phyloP scores from a whole-genome alignment of 1,140 invertebrate genomes.

The Trichoplusia ni region DNA sequence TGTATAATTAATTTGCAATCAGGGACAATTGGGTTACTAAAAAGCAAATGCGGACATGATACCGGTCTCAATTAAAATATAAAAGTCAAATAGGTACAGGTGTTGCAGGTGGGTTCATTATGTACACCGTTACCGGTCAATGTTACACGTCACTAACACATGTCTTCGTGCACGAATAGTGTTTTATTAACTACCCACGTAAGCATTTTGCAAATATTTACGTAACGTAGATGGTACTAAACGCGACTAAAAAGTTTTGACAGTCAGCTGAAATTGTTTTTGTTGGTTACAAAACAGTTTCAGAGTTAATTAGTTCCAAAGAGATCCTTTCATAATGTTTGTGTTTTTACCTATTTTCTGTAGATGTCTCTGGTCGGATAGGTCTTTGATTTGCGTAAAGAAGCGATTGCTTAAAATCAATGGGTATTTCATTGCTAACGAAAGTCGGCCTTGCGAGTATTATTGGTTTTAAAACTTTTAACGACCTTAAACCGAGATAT shows the following conservation, averaged over 20 bases:
- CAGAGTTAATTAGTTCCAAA: too few relatives aligned
- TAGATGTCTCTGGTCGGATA: neutral
- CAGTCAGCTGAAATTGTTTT: too few relatives aligned
- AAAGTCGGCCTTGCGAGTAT: conserved; percentile 22
- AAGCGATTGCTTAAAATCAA: conserved; percentile 28
- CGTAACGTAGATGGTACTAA: too few relatives aligned
- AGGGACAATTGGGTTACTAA: conserved; percentile 2
- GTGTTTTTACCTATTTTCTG: too few relatives aligned
- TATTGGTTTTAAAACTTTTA: too few relatives aligned
- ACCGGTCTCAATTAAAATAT: conserved; percentile 11
- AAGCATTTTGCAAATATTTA: too few relatives aligned
- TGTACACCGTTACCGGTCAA: neutral
- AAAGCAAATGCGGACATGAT: neutral
- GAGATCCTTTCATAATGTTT: too few relatives aligned
- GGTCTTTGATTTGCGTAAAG: neutral
- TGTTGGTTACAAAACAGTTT: too few relatives aligned
- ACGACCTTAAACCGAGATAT: too few relatives aligned
- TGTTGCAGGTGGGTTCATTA: conserved; percentile 5
- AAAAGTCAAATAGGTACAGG: neutral
- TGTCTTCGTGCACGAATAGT: too few relatives aligned
- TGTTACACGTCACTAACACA: too few relatives aligned
- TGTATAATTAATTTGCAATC: conserved; percentile 4
- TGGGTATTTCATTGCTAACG: conserved; percentile 16
- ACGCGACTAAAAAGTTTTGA: too few relatives aligned
- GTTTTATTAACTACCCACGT: neutral